phyloP scores from a whole-genome alignment of 2,797 vertebrate genomes.

The Anguilla obscura region DNA sequence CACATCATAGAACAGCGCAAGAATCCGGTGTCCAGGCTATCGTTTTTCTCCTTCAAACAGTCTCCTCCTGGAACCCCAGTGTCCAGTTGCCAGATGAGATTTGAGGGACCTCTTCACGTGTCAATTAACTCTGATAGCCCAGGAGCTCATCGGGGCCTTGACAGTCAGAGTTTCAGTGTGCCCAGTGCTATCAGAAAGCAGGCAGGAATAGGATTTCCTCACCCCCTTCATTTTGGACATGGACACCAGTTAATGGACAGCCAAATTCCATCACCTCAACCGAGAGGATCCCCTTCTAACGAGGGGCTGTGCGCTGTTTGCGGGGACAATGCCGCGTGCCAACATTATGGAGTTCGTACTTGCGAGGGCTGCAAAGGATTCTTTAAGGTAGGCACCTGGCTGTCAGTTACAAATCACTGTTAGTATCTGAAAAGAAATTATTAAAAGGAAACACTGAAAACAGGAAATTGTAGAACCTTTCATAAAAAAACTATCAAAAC shows the following conservation, averaged over 20 bases:
- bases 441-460: not conserved
- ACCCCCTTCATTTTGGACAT: conserved; percentile 90
- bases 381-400: conserved; percentile 81
- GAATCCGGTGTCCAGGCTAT: conserved; percentile 92
- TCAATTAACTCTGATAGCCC: conserved; percentile 89
- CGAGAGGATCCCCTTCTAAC: conserved; percentile 92
- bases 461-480: not conserved
- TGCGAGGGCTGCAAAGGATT: conserved; percentile 99
- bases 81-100: conserved; percentile 98
- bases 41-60: conserved; percentile 97
- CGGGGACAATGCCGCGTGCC: conserved; percentile 96
- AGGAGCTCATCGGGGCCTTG: conserved; percentile 85
- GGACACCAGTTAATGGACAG: conserved; percentile 93
- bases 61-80: conserved; percentile 94
- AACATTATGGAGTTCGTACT: conserved; percentile 96
- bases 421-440: not conserved
- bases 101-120: conserved; percentile 93
- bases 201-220: conserved; percentile 86
- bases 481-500: not conserved
- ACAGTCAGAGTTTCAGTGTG: conserved; percentile 89
- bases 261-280: conserved; percentile 93
- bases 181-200: conserved; percentile 91
- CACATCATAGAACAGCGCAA: conserved; percentile 96
- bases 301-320: conserved; percentile 97
- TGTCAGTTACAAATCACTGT: not conserved